Conservation (phyloP, 2,797 vertebrate species). For the Leptodactylus fallax region DNA sequence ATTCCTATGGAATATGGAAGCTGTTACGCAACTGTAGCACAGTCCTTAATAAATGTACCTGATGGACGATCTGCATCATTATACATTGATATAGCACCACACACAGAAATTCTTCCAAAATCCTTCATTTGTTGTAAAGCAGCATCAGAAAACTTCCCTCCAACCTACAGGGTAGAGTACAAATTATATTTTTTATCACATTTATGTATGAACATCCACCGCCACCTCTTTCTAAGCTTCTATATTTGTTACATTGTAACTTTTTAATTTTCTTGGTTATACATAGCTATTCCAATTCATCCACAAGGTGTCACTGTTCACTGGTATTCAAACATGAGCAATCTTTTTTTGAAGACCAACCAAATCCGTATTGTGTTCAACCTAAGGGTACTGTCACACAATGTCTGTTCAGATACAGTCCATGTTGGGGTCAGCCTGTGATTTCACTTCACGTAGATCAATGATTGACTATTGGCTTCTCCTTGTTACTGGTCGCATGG, state of each 20-base stretch:
- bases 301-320: too few relatives aligned
- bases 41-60: constrained; percentile 71
- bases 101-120: constrained; percentile 87
- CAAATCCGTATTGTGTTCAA: too few relatives aligned
- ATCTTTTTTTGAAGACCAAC: too few relatives aligned
- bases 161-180: constrained; percentile 75
- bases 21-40: too few relatives aligned
- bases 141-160: constrained; percentile 78
- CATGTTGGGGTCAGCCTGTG: too few relatives aligned
- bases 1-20: too few relatives aligned
- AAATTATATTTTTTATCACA: background rate
- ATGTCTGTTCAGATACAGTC: too few relatives aligned
- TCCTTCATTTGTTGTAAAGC: constrained; percentile 84
- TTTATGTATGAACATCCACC: background rate
- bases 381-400: too few relatives aligned
- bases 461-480: too few relatives aligned
- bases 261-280: background rate
- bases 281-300: background rate
- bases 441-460: too few relatives aligned
- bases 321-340: too few relatives aligned
- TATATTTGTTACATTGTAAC: background rate
- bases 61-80: constrained; percentile 76
- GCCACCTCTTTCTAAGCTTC: background rate
- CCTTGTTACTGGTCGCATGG: too few relatives aligned
- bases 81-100: constrained; percentile 85